Percentiles rank a stretch among this genome's conserved stretches.
These are phyloP conservation scores for Platichthys flesus DNA, from an alignment of 2,113 vertebrate species.

Conservation along the genomic window DNA sequence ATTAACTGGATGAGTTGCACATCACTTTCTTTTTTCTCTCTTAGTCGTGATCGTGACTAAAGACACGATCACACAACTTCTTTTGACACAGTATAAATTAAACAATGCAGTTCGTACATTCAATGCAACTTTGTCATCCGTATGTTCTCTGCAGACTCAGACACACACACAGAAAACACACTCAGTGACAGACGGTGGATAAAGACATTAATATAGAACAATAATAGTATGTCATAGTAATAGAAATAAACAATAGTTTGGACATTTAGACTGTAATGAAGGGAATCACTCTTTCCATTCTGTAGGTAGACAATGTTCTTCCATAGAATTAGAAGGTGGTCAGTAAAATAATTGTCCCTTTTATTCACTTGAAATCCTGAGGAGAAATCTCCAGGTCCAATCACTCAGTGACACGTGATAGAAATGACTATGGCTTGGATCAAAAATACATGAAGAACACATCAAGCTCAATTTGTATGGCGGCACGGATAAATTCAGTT, in stretches of 20 bases:
- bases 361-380: neutral
- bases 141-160: too few relatives aligned
- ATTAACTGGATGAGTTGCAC: slow-evolving; percentile 40
- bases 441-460: neutral
- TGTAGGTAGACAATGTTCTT: neutral
- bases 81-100: neutral
- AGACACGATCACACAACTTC: neutral
- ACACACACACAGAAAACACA: too few relatives aligned
- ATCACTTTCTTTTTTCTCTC: neutral
- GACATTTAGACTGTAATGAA: too few relatives aligned
- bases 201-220: too few relatives aligned
- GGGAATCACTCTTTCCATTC: neutral
- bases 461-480: too few relatives aligned
- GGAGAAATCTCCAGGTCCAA: neutral
- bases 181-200: too few relatives aligned
- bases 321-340: neutral
- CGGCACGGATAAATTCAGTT: neutral
- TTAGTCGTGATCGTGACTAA: slow-evolving; percentile 23
- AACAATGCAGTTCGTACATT: neutral
- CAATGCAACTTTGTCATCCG: too few relatives aligned
- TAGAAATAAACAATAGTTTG: too few relatives aligned
- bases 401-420: too few relatives aligned
- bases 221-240: too few relatives aligned
- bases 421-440: too few relatives aligned
- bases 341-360: neutral